These are phyloP conservation scores for Eustalomyia histrio DNA, from an alignment of 2,888 invertebrate species.

Conservation along the genomic window DNA sequence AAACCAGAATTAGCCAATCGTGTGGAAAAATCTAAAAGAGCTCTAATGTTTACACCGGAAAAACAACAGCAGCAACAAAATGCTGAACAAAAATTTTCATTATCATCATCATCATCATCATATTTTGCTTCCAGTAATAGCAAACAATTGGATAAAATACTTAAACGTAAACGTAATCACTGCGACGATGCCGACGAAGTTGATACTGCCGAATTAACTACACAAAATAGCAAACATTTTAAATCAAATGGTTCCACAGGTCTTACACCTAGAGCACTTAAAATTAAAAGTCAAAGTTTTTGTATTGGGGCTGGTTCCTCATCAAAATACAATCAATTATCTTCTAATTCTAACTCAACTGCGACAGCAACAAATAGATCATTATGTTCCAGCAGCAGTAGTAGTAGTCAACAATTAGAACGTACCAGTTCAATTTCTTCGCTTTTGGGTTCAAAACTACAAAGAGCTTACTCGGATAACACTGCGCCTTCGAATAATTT, in stretches of 20 bases:
- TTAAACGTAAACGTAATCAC: constrained; percentile 75
- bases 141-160: constrained; percentile 71
- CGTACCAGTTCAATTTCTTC: constrained; percentile 41
- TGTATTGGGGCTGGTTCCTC: constrained; percentile 77
- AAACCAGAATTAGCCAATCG: constrained; percentile 80
- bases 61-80: constrained; percentile 70
- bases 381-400: constrained; percentile 30
- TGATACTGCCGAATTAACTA: constrained; percentile 66
- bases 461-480: constrained; percentile 73
- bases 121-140: constrained; percentile 46
- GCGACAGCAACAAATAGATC: constrained; percentile 18
- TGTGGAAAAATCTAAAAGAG: constrained; percentile 83
- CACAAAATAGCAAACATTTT: constrained; percentile 72
- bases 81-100: constrained; percentile 18
- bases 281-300: constrained; percentile 79
- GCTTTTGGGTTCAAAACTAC: constrained; percentile 60
- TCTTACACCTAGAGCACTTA: constrained; percentile 76
- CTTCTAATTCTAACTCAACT: constrained; percentile 43
- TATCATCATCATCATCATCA: constrained; percentile 23
- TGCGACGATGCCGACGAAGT: constrained; percentile 71
- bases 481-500: constrained; percentile 70
- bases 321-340: constrained; percentile 58
- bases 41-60: constrained; percentile 83
- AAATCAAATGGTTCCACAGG: constrained; percentile 67
- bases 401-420: constrained; percentile 29